Base-by-base conservation (phyloP, 2,113 vertebrate genomes). In the Mirza zaza region DNA sequence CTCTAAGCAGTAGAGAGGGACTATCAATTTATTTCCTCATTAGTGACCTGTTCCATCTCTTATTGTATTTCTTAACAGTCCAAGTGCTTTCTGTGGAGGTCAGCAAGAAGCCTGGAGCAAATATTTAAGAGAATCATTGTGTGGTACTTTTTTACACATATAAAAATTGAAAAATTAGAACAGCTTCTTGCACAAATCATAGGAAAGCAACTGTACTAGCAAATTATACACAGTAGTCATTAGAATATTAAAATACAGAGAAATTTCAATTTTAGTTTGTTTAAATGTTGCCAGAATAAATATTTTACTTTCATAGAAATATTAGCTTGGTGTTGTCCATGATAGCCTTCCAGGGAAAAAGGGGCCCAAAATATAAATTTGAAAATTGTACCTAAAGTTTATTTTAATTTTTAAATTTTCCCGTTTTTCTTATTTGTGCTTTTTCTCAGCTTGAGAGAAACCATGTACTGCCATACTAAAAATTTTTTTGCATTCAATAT, bases 21-120 rank as follows among this genome's bases (percentile, higher is more conserved):
- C 21, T 59, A 67, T 59, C 61, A 63, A 39, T 92, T 92, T 87
- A 80, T 82, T 82, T 87, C 63, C 75, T 95, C 36, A 77, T 94
- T 94, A 96, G 45, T 85, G 50, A 95, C 79, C 90, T 85, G 34
- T 79, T 93, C n/a, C 18, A 32, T 79, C 52, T 96, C 82, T 70
- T 21, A 52, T 13, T 92, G 23, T 71, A 87, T 76, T 94, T 92
- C 63, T 63, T 92, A 95, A 92, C 39, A 88, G 76, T 36, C 59
- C 3, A 73, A 68, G 70, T 52, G 39, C 57, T 95, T 97, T 93
- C 59, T 87, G 29, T 91, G 48, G 52, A 87, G 59, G 45, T 91
- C 59, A 87, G 36, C 57, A 89, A 94, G 85, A 96, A 84, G 45
- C 10, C 18, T 76, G 92, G 36, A 88, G 65, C 70, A 96, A 88